Percentiles rank a stretch among this genome's conserved stretches.
phyloP scores from a whole-genome alignment of 2,113 vertebrate genomes.

The Cygnus buccinator region DNA sequence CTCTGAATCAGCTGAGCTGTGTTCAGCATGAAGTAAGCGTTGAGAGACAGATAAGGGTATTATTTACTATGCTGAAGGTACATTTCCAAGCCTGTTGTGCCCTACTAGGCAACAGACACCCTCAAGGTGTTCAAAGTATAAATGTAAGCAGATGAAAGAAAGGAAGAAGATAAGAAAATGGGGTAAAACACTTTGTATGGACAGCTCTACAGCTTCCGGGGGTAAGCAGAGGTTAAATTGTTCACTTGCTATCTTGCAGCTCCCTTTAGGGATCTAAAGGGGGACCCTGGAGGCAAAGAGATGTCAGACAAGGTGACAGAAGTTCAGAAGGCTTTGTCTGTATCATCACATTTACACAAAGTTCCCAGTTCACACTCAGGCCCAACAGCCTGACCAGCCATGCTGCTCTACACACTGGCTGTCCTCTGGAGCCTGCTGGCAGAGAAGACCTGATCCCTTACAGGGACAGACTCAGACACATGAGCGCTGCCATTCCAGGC shows the following conservation, averaged over 20 bases:
- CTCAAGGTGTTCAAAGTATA: neutral
- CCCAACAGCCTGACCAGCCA: neutral
- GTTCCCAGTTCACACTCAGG: neutral
- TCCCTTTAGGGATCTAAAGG: neutral
- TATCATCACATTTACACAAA: neutral
- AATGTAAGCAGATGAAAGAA: neutral
- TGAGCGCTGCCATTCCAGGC: neutral
- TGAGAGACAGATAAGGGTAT: neutral
- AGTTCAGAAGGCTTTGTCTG: neutral
- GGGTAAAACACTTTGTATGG: neutral
- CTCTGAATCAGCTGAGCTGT: neutral
- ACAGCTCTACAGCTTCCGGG: neutral
- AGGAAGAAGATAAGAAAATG: neutral
- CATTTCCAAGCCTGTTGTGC: neutral
- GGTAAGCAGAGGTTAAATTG: neutral
- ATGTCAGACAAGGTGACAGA: neutral
- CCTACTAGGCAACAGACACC: neutral
- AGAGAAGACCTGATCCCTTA: neutral
- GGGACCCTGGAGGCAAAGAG: neutral
- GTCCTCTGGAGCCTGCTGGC: neutral
- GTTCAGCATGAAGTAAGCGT: neutral
- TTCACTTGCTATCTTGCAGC: neutral
- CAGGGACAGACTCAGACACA: rapidly evolving
- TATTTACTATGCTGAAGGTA: neutral
- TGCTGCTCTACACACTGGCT: neutral